Conservation (phyloP, 2,113 vertebrate genomes). For the Maccullochella peelii region DNA sequence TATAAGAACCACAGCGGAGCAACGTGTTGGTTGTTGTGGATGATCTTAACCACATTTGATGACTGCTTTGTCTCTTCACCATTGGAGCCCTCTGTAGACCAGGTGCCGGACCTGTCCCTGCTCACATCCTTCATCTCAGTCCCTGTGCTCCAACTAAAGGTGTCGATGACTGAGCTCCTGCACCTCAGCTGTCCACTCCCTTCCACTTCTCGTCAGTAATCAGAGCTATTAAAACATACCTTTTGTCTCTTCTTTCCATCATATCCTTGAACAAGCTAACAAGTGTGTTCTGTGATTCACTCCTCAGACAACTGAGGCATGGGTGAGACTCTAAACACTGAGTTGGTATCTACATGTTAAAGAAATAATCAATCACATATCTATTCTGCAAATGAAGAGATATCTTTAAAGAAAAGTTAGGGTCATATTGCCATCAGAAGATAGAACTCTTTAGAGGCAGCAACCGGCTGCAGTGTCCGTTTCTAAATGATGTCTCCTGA, state of each 20-base stretch:
- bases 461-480: too few species aligned
- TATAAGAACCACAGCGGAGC: neutral
- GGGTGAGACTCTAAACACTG: neutral
- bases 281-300: neutral
- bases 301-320: neutral
- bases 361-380: neutral
- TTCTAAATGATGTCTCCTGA: neutral
- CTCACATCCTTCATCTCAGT: neutral
- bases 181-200: neutral
- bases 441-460: neutral
- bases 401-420: too few species aligned
- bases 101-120: neutral
- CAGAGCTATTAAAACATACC: neutral
- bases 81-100: neutral
- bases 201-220: neutral
- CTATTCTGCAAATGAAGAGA: too few species aligned
- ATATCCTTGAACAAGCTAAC: neutral
- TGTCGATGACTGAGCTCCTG: neutral
- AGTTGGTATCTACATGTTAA: neutral
- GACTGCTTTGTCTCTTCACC: neutral
- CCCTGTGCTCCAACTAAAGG: neutral
- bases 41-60: conserved; percentile 18
- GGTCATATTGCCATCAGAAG: too few species aligned
- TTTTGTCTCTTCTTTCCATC: neutral
- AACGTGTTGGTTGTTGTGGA: neutral